These are phyloP conservation scores for Troides aeacus DNA, from an alignment of 2,888 invertebrate species.

Conservation along the genomic window DNA sequence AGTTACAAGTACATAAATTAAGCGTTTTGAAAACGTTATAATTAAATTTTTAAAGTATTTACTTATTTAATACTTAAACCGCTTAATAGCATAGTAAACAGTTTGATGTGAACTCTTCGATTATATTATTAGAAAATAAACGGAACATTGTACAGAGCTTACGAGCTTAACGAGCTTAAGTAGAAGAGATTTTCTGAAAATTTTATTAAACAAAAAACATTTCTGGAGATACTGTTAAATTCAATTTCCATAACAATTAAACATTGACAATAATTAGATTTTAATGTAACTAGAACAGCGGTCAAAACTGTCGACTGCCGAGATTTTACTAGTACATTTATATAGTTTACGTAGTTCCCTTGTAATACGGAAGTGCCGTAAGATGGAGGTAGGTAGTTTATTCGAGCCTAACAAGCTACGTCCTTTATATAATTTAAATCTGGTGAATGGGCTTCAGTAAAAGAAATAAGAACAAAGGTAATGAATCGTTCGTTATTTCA, in stretches of 20 bases:
- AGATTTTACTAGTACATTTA: too few relatives aligned
- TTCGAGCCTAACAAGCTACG: not conserved
- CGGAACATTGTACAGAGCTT: not conserved
- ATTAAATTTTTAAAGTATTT: not conserved
- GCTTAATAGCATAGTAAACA: not conserved
- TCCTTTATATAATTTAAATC: not conserved
- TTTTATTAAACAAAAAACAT: not conserved
- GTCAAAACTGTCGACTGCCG: too few relatives aligned
- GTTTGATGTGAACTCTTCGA: not conserved
- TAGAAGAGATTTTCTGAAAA: not conserved
- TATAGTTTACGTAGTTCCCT: too few relatives aligned
- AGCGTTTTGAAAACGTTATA: not conserved
- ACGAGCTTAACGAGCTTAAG: not conserved
- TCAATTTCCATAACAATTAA: too few relatives aligned
- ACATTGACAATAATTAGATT: too few relatives aligned
- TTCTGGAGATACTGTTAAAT: not conserved
- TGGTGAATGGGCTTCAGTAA: not conserved
- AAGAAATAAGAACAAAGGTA: not conserved
- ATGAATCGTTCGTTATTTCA: not conserved
- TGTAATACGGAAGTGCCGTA: too few relatives aligned
- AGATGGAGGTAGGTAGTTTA: not conserved
- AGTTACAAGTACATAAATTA: not conserved
- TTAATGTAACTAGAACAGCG: too few relatives aligned
- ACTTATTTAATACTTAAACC: not conserved
- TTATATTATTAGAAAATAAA: conserved; percentile 1